Conservation (phyloP, 2,797 vertebrate species). For the Telmatherina bonti region DNA sequence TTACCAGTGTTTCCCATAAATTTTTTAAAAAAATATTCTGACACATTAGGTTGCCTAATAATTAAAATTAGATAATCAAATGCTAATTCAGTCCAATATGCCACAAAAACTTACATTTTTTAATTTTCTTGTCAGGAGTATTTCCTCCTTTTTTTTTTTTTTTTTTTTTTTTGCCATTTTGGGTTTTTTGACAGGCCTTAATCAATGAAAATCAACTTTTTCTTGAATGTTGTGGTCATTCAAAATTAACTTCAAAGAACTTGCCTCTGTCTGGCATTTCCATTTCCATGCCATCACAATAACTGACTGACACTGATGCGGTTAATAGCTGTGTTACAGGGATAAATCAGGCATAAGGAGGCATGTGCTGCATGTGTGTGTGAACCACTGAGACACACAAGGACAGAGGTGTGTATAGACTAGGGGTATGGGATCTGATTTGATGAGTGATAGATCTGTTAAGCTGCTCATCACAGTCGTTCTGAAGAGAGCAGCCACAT, state of each 20-base stretch:
- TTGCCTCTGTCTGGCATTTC: slow-evolving; percentile 61
- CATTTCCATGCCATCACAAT: slow-evolving; percentile 48
- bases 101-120: not conserved
- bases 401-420: slow-evolving; percentile 31
- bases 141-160: slow-evolving; percentile 5
- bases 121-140: slow-evolving; percentile 13
- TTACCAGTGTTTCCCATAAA: not conserved
- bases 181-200: slow-evolving; percentile 35
- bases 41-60: slow-evolving; percentile 20
- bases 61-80: slow-evolving; percentile 46
- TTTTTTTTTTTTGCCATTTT: slow-evolving; percentile 19
- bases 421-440: slow-evolving; percentile 50
- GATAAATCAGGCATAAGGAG: slow-evolving; percentile 66
- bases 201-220: slow-evolving; percentile 60
- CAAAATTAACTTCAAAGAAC: slow-evolving; percentile 72
- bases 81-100: slow-evolving; percentile 33
- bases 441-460: slow-evolving; percentile 72
- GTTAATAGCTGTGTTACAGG: slow-evolving; percentile 58
- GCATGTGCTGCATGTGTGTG: slow-evolving; percentile 37
- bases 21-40: not conserved
- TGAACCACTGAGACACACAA: slow-evolving; percentile 3
- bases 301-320: slow-evolving; percentile 55
- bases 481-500: slow-evolving; percentile 61
- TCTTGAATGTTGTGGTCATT: slow-evolving; percentile 60
- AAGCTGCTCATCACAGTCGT: slow-evolving; percentile 61